Evolutionary conservation across 2,113 vertebrate species (phyloP).

Genomic region (Podarcis raffonei): DNA sequence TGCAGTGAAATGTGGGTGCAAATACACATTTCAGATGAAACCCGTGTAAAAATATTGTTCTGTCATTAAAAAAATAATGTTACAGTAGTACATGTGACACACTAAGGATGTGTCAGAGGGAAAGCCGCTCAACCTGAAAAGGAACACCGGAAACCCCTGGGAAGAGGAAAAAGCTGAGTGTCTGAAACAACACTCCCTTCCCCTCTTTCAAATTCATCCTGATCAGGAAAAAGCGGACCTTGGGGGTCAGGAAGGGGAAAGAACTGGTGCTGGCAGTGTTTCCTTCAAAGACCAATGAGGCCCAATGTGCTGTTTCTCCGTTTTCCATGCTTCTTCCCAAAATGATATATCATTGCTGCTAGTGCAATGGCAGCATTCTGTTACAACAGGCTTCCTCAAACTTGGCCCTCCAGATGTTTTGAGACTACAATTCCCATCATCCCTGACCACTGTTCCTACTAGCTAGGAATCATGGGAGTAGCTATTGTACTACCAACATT

Average conservation of each 20-base stretch:
- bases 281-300: not conserved
- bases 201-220: too few relatives aligned
- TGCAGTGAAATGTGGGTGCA: slow-evolving; percentile 50
- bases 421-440: too few relatives aligned
- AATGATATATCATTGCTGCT: not conserved
- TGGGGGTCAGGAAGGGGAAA: not conserved
- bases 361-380: too few relatives aligned
- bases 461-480: too few relatives aligned
- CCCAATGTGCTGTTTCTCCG: not conserved
- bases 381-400: too few relatives aligned
- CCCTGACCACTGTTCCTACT: too few relatives aligned
- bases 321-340: not conserved
- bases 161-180: not conserved
- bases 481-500: too few relatives aligned
- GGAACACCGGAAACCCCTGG: not conserved
- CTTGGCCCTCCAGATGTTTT: too few relatives aligned
- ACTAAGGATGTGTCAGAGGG: not conserved
- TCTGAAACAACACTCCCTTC: not conserved
- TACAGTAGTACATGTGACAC: not conserved
- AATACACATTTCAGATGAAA: slow-evolving; percentile 49
- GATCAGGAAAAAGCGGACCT: not conserved
- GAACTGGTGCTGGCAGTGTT: not conserved
- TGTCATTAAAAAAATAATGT: not conserved
- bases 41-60: slow-evolving; percentile 44
- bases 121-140: not conserved